A percentile compares a stretch with the other conserved stretches of the same genome.
Evolutionary conservation across 2,888 invertebrate species (phyloP).

Genomic region (Microctonus aethiopoides): DNA sequence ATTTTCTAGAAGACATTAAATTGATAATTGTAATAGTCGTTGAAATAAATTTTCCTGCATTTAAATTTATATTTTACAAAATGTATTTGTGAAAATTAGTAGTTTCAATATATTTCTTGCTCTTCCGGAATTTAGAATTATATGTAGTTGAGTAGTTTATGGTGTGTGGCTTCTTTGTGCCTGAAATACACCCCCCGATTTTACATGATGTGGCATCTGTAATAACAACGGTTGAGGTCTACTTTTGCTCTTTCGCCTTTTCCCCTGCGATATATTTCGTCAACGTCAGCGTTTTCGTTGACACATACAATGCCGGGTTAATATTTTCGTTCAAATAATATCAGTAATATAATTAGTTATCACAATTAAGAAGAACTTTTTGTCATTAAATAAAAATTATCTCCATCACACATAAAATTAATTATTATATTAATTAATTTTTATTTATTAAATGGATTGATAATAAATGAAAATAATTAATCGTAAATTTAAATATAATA

Average conservation of each 20-base stretch:
- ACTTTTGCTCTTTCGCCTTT: constrained; percentile 33
- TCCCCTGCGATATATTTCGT: constrained; percentile 11
- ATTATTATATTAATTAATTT: too few relatives aligned
- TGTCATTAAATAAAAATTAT: too few relatives aligned
- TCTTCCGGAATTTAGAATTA: constrained; percentile 51
- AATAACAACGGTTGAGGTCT: constrained; percentile 56
- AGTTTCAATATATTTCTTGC: constrained; percentile 33
- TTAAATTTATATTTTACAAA: too few relatives aligned
- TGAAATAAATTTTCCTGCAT: too few relatives aligned
- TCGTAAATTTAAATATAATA: too few relatives aligned
- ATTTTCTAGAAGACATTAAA: too few relatives aligned
- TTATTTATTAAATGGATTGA: too few relatives aligned
- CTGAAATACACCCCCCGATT: constrained; percentile 61
- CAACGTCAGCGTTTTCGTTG: constrained; percentile 12
- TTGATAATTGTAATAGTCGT: too few relatives aligned
- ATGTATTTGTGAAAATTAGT: constrained; percentile 42
- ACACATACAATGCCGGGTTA: neutral
- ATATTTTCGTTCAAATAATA: neutral
- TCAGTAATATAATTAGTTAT: neutral
- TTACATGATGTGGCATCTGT: constrained; percentile 61
- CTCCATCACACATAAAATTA: too few relatives aligned
- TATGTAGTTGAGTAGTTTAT: neutral
- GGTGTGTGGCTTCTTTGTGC: constrained; percentile 54
- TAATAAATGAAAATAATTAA: too few relatives aligned
- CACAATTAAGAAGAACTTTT: neutral